Evolutionary conservation across 2,113 vertebrate genomes (phyloP).

Genomic region (Paramisgurnus dabryanus): DNA sequence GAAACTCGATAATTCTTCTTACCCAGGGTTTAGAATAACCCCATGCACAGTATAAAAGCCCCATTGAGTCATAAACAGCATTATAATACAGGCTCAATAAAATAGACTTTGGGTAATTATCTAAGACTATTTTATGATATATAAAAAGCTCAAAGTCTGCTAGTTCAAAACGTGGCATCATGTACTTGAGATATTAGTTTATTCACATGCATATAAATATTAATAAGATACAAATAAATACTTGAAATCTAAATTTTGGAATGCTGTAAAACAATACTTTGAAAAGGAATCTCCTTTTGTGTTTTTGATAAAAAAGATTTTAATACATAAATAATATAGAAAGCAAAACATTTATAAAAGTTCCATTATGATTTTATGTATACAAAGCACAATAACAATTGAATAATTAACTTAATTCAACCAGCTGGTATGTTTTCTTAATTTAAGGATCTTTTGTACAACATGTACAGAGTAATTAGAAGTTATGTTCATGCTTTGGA

Average conservation of each 20-base stretch:
- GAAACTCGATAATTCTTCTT: too few relatives aligned
- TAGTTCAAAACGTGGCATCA: neutral
- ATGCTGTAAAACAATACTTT: neutral
- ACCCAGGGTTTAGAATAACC: too few relatives aligned
- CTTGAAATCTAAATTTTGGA: neutral
- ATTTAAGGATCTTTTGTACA: neutral
- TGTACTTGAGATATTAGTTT: neutral
- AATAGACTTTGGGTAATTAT: neutral
- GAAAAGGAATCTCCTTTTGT: neutral
- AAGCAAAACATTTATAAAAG: neutral
- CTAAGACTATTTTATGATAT: neutral
- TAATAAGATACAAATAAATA: neutral
- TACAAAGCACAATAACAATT: neutral
- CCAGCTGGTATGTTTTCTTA: neutral
- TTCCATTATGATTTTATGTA: neutral
- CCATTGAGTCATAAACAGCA: too few relatives aligned
- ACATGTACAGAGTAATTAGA: neutral
- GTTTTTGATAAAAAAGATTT: neutral
- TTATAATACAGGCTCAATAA: neutral
- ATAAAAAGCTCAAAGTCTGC: neutral
- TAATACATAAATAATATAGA: slow-evolving; percentile 2
- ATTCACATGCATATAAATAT: slow-evolving; percentile 19
- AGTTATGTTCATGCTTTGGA: neutral
- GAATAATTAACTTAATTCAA: slow-evolving; percentile 7
- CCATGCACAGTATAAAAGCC: too few relatives aligned